These are phyloP conservation scores for Sebastes itinus DNA, from an alignment of 2,797 vertebrate genomes.

Conservation along the genomic window DNA sequence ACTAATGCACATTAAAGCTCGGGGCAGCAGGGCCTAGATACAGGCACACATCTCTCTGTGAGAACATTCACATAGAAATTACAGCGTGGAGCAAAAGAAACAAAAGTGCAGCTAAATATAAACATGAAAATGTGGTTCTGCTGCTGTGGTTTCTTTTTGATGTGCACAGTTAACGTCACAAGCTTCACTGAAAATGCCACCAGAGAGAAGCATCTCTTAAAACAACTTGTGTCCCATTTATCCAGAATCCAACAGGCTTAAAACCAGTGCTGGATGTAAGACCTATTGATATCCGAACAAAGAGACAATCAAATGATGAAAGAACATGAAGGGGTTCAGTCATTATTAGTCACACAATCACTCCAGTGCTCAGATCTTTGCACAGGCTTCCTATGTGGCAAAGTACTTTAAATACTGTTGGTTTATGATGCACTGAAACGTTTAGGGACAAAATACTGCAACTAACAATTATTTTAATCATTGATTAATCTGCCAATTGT, in stretches of 20 bases:
- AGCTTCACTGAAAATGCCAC: slow-evolving; percentile 11
- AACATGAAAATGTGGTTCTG: slow-evolving; percentile 24
- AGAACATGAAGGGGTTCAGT: not conserved
- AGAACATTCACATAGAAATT: slow-evolving; percentile 51
- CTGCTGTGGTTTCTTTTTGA: slow-evolving; percentile 46
- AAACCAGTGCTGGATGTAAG: not conserved
- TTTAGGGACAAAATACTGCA: not conserved
- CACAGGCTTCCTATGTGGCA: not conserved
- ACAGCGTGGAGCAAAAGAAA: slow-evolving; percentile 58
- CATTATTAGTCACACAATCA: not conserved
- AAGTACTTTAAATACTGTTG: not conserved
- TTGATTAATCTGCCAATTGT: not conserved
- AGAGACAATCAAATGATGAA: slow-evolving; percentile 10
- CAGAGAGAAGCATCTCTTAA: not conserved
- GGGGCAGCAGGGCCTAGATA: slow-evolving; percentile 15
- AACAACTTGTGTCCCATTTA: not conserved
- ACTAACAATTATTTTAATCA: rapidly evolving
- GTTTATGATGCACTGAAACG: not conserved
- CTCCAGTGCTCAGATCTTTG: not conserved
- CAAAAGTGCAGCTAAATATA: slow-evolving; percentile 73
- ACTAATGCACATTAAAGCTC: slow-evolving; percentile 68
- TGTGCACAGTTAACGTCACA: slow-evolving; percentile 25
- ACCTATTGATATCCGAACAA: not conserved
- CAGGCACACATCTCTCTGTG: not conserved
- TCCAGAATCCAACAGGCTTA: slow-evolving; percentile 1